Percentiles rank a stretch among this genome's conserved stretches.
phyloP scores from a whole-genome alignment of 2,113 vertebrate genomes.

The Micromys minutus region DNA sequence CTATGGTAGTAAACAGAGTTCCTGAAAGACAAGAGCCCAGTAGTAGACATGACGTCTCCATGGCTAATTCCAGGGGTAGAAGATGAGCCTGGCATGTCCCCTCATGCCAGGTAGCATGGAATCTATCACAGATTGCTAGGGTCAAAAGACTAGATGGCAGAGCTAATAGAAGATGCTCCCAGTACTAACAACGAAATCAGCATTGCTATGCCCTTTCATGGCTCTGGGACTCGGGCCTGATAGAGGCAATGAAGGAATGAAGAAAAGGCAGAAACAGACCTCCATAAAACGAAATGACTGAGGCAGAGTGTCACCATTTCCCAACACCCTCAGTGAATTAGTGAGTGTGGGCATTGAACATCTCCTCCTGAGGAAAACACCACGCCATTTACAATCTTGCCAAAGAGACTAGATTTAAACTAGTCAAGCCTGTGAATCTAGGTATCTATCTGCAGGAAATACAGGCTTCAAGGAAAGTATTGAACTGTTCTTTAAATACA shows the following conservation, averaged over 20 bases:
- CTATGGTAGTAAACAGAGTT: background rate
- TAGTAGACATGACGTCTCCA: background rate
- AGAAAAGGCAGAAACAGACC: background rate
- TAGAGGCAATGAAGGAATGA: background rate
- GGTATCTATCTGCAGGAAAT: conserved; percentile 59
- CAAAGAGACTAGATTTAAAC: conserved; percentile 57
- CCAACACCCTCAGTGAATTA: background rate
- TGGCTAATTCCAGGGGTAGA: background rate
- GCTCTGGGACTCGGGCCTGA: too few species aligned
- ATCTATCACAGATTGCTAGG: too few species aligned
- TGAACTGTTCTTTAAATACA: conserved; percentile 56
- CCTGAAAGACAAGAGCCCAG: background rate
- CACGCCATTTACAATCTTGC: conserved; percentile 43
- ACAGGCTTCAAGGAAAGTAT: conserved; percentile 45
- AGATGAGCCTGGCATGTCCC: background rate
- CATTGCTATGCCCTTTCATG: background rate
- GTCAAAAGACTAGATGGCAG: background rate
- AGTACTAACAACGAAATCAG: background rate
- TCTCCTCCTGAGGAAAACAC: conserved; percentile 32
- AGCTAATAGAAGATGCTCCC: background rate
- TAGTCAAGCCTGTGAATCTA: conserved; percentile 60
- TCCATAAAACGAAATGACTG: too few species aligned
- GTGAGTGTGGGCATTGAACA: background rate
- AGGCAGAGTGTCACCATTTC: conserved; percentile 30
- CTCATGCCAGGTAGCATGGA: background rate